Conservation (phyloP, 2,797 vertebrate genomes). For the Xyrichtys novacula region DNA sequence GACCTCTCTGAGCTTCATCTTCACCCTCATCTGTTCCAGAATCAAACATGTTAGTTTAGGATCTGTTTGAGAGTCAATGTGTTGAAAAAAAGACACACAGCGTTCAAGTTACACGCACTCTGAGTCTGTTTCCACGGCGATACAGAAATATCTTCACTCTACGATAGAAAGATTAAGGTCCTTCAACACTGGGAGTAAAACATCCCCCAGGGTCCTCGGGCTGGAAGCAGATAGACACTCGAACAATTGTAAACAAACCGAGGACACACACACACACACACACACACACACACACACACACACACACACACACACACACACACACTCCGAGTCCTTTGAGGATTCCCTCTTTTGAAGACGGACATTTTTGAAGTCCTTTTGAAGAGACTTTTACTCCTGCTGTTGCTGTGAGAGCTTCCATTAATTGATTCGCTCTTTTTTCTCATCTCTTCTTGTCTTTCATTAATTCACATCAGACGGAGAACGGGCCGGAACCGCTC, state of each 20-base stretch:
- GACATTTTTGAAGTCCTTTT: conserved; percentile 25
- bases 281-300: too few species aligned
- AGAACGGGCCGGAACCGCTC: too few species aligned
- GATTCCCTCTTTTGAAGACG: conserved; percentile 18
- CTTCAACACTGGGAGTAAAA: conserved; percentile 12
- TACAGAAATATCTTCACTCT: not conserved
- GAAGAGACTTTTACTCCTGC: conserved; percentile 19
- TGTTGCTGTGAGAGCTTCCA: conserved; percentile 17
- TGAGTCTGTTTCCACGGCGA: not conserved
- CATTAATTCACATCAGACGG: too few species aligned
- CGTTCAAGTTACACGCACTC: too few species aligned
- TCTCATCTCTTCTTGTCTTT: too few species aligned
- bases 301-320: too few species aligned
- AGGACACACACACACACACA: not conserved
- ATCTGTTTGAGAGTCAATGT: too few species aligned
- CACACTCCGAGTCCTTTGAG: conserved; percentile 18
- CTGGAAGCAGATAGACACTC: not conserved
- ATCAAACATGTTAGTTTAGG: too few species aligned
- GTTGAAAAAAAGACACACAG: too few species aligned
- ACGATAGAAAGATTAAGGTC: not conserved
- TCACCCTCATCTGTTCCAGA: too few species aligned
- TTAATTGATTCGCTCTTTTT: conserved; percentile 16
- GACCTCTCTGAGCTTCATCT: too few species aligned
- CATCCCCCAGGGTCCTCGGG: not conserved
- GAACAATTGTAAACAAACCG: not conserved